phyloP scores from a whole-genome alignment of 2,888 invertebrate species.

The Sesia bembeciformis region DNA sequence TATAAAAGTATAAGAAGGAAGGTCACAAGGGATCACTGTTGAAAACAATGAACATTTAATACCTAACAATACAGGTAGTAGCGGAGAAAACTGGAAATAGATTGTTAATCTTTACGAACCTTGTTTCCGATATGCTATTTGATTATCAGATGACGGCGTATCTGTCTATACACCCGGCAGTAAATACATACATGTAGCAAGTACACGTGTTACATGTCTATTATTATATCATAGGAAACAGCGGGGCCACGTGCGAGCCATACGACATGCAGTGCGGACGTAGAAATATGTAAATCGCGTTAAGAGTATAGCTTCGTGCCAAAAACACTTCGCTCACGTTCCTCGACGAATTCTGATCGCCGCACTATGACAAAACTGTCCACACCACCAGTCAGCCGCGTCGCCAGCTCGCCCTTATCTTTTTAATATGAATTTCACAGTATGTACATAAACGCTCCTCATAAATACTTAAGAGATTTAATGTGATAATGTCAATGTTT shows the following conservation, averaged over 20 bases:
- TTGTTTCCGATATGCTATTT: too few relatives aligned
- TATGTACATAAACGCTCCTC: neutral
- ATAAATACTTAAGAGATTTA: neutral
- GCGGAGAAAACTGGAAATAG: too few relatives aligned
- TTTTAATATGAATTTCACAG: neutral
- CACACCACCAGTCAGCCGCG: neutral
- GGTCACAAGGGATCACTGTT: too few relatives aligned
- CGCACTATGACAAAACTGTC: constrained; percentile 29
- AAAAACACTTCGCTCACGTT: constrained; percentile 38
- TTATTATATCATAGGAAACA: constrained; percentile 3
- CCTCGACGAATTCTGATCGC: constrained; percentile 32
- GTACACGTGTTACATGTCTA: too few relatives aligned
- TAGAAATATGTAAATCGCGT: constrained; percentile 50
- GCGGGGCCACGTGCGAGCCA: constrained; percentile 40
- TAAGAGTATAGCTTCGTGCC: constrained; percentile 30
- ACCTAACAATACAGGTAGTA: too few relatives aligned
- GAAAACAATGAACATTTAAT: too few relatives aligned
- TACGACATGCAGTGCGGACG: constrained; percentile 23
- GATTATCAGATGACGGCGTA: too few relatives aligned
- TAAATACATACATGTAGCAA: too few relatives aligned
- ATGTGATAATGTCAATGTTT: neutral
- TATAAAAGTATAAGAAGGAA: too few relatives aligned
- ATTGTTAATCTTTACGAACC: too few relatives aligned
- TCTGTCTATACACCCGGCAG: too few relatives aligned
- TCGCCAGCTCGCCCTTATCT: neutral